phyloP scores from a whole-genome alignment of 2,113 vertebrate genomes.

The Orientallactaga bullata region DNA sequence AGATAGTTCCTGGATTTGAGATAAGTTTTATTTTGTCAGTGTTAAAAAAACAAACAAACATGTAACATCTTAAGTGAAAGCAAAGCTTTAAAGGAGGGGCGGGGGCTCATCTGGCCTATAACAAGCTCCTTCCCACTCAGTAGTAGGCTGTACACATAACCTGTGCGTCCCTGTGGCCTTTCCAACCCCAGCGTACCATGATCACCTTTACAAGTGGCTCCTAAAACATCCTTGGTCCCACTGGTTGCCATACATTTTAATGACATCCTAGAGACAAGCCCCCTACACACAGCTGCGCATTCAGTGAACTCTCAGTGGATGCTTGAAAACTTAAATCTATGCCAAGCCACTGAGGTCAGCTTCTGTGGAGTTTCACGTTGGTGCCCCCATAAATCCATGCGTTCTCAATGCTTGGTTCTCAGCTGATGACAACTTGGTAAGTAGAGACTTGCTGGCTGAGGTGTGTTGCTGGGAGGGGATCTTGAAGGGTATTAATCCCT shows the following conservation, averaged over 20 bases:
- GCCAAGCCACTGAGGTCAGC: constrained; percentile 9
- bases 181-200: background rate
- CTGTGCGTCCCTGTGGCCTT: background rate
- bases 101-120: background rate
- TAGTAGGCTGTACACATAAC: background rate
- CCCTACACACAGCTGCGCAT: background rate
- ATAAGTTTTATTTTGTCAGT: background rate
- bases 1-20: constrained; percentile 43
- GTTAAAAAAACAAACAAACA: background rate
- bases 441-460: too few species aligned
- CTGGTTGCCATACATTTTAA: background rate
- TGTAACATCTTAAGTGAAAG: constrained; percentile 31
- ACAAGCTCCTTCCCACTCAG: background rate
- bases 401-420: too few species aligned
- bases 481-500: too few species aligned
- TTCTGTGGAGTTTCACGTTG: background rate
- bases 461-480: too few species aligned
- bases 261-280: background rate
- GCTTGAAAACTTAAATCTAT: constrained; percentile 33
- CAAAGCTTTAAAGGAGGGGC: background rate
- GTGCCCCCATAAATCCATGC: too few species aligned
- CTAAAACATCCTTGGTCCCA: background rate
- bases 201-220: background rate
- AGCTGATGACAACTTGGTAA: too few species aligned
- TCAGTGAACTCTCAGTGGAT: background rate